Conservation (phyloP, 2,797 vertebrate species). For the Pipistrellus pygmaeus region DNA sequence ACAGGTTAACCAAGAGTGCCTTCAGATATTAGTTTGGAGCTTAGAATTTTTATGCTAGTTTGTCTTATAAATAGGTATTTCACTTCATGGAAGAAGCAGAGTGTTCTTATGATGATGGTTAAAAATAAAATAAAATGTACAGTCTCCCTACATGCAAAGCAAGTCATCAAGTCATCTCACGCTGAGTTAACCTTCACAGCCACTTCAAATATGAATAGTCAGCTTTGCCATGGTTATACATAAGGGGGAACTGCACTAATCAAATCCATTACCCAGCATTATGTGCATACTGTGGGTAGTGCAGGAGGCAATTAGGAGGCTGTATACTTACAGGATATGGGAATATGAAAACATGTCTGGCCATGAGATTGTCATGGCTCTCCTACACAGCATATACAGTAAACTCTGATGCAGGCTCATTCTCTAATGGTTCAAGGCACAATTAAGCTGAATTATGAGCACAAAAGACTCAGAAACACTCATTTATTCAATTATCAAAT, state of each 20-base stretch:
- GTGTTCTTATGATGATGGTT: constrained; percentile 59
- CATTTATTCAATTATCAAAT: constrained; percentile 49
- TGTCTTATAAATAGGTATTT: constrained; percentile 46
- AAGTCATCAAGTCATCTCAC: constrained; percentile 46
- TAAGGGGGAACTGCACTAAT: constrained; percentile 47
- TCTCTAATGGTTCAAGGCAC: neutral
- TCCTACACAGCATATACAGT: neutral
- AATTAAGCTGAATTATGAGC: constrained; percentile 1
- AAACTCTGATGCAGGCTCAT: neutral
- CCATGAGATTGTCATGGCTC: neutral
- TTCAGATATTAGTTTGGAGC: constrained; percentile 11
- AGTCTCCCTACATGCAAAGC: neutral
- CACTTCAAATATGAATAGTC: constrained; percentile 53
- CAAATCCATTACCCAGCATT: constrained; percentile 22
- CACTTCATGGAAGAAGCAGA: constrained; percentile 47
- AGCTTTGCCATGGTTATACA: constrained; percentile 64
- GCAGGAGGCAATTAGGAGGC: constrained; percentile 31
- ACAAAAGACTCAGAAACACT: constrained; percentile 10
- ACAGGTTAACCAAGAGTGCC: neutral
- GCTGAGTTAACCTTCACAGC: constrained; percentile 61
- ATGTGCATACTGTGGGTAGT: constrained; percentile 6
- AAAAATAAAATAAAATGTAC: constrained; percentile 28
- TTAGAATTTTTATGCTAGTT: constrained; percentile 54
- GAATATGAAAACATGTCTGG: constrained; percentile 38
- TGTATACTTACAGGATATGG: neutral